Conservation (phyloP, 2,888 invertebrate species). For the Meganola albula region DNA sequence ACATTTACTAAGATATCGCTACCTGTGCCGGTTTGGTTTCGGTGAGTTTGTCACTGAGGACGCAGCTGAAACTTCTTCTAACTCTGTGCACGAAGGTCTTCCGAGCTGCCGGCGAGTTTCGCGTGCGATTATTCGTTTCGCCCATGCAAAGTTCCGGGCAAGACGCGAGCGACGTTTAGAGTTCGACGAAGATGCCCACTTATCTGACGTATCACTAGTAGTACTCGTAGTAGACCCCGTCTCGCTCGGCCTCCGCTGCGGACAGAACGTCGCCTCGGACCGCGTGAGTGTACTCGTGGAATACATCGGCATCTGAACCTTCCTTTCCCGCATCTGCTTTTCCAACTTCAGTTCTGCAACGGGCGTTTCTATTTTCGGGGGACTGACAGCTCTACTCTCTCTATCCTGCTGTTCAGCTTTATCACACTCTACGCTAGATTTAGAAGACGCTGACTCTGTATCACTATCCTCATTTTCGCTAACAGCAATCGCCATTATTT, state of each 20-base stretch:
- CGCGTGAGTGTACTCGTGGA: slow-evolving; percentile 46
- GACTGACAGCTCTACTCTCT: slow-evolving; percentile 36
- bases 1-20: slow-evolving; percentile 26
- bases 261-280: slow-evolving; percentile 36
- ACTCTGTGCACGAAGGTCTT: slow-evolving; percentile 42
- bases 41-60: slow-evolving; percentile 45
- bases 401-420: slow-evolving; percentile 12
- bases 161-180: slow-evolving; percentile 39
- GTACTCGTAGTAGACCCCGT: slow-evolving; percentile 42
- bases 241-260: slow-evolving; percentile 35
- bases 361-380: slow-evolving; percentile 55
- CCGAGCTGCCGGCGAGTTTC: slow-evolving; percentile 12
- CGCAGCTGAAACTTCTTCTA: too few relatives aligned
- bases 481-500: slow-evolving; percentile 52
- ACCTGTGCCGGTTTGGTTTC: slow-evolving; percentile 37
- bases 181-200: slow-evolving; percentile 39
- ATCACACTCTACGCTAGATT: slow-evolving; percentile 26
- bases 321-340: slow-evolving; percentile 20
- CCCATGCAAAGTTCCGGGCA: slow-evolving; percentile 54
- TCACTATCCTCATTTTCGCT: slow-evolving; percentile 38
- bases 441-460: slow-evolving; percentile 15
- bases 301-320: slow-evolving; percentile 28
- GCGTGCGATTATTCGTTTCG: slow-evolving; percentile 45
- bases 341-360: slow-evolving; percentile 51
- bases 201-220: slow-evolving; percentile 36